Evolutionary conservation across 2,797 vertebrate genomes (phyloP).

Genomic region (Sphenodon punctatus): DNA sequence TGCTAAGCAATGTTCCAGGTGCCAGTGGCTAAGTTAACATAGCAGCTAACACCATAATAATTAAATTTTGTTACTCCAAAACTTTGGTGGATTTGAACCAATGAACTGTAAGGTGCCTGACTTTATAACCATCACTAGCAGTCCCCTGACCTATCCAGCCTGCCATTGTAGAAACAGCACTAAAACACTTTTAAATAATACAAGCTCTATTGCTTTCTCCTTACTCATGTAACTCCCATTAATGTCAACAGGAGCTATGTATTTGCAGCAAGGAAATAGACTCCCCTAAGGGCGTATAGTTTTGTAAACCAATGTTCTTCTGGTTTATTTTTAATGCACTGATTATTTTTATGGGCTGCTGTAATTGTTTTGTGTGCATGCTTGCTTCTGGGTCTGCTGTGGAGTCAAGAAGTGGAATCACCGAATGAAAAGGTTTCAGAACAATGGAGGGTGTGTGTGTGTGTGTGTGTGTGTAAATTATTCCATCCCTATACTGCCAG

Average conservation of each 20-base stretch:
- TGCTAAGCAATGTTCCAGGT: neutral
- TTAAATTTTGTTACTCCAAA: neutral
- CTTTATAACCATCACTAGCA: neutral
- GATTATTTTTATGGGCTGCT: slow-evolving; percentile 65
- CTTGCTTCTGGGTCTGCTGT: slow-evolving; percentile 44
- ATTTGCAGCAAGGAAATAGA: slow-evolving; percentile 41
- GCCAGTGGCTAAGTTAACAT: neutral
- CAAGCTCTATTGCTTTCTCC: slow-evolving; percentile 44
- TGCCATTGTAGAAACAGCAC: slow-evolving; percentile 34
- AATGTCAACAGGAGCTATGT: slow-evolving; percentile 56
- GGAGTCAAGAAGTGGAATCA: slow-evolving; percentile 21
- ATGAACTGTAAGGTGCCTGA: slow-evolving; percentile 10
- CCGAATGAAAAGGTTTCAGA: neutral
- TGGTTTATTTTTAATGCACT: slow-evolving; percentile 59
- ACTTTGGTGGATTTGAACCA: neutral
- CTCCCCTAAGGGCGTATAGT: slow-evolving; percentile 50
- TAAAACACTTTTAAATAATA: slow-evolving; percentile 13
- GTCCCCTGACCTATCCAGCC: slow-evolving; percentile 32
- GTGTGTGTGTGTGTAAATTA: slow-evolving; percentile 1
- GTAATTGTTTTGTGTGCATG: slow-evolving; percentile 61
- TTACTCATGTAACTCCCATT: slow-evolving; percentile 46
- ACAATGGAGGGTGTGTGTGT: too few relatives aligned
- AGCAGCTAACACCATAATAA: neutral
- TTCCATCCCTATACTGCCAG: neutral
- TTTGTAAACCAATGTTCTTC: slow-evolving; percentile 59